phyloP scores from a whole-genome alignment of 2,113 vertebrate species.

The Hydrochoerus hydrochaeris region DNA sequence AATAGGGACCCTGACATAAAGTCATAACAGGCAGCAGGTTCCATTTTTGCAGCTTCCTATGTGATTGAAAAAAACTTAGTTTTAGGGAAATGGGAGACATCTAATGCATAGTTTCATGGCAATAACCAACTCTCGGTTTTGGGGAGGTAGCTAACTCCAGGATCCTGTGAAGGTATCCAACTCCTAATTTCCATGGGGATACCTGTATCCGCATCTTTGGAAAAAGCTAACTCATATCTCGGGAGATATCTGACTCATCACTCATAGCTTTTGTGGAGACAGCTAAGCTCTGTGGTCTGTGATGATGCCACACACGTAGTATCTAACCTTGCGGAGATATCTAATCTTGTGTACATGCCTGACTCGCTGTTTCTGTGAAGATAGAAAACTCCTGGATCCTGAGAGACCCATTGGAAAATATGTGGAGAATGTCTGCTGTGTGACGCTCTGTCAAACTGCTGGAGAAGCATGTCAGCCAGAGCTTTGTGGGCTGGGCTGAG shows the following conservation, averaged over 20 bases:
- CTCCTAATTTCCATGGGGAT: too few species aligned
- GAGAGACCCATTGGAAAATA: neutral
- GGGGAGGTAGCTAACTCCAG: neutral
- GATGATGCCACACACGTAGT: neutral
- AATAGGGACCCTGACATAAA: fast-evolving
- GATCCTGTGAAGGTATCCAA: neutral
- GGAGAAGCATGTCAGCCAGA: fast-evolving
- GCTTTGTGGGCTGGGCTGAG: fast-evolving
- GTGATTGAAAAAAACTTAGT: neutral
- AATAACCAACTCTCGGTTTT: neutral
- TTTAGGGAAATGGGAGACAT: neutral
- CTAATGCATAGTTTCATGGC: neutral
- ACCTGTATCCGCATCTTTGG: neutral
- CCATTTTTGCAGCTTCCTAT: fast-evolving
- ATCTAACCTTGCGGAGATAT: neutral
- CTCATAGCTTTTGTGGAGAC: neutral
- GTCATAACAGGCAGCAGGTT: neutral
- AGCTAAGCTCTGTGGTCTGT: too few species aligned
- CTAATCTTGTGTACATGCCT: neutral
- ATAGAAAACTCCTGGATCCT: neutral
- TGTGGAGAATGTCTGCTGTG: fast-evolving
- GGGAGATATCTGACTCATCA: neutral
- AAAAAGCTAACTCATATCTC: neutral
- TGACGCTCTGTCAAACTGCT: fast-evolving
- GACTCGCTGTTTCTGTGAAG: neutral